These are phyloP conservation scores for Paracanthobrama guichenoti DNA, from an alignment of 2,113 vertebrate genomes.

Conservation along the genomic window DNA sequence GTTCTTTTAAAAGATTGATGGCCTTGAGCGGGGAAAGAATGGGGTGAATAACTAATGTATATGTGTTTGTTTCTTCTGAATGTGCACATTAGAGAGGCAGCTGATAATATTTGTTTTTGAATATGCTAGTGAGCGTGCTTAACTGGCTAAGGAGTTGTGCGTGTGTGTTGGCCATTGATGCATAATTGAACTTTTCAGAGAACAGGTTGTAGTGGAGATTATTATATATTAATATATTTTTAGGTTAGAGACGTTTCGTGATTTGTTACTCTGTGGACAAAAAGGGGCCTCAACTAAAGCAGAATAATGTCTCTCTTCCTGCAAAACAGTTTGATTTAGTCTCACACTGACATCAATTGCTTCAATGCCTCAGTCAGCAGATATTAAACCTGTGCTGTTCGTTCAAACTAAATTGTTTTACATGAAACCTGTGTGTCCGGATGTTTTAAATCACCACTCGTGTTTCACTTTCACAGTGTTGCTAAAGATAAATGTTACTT, in stretches of 20 bases:
- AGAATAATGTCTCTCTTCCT: slow-evolving; percentile 2
- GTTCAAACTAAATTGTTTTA: background rate
- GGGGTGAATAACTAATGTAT: slow-evolving; percentile 57
- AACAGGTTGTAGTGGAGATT: slow-evolving; percentile 48
- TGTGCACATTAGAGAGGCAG: background rate
- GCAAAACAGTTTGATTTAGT: slow-evolving; percentile 19
- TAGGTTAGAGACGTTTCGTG: slow-evolving; percentile 42
- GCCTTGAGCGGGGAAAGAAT: slow-evolving; percentile 46
- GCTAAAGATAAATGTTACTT: too few species aligned
- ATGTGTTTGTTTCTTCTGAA: slow-evolving; percentile 35
- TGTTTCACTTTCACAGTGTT: too few species aligned
- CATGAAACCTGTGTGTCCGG: slow-evolving; percentile 35
- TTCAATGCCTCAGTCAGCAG: background rate
- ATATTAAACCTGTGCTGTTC: background rate
- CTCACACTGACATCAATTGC: background rate
- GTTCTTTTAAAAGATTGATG: slow-evolving; percentile 73
- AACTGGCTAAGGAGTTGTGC: slow-evolving; percentile 42
- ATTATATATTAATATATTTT: slow-evolving; percentile 56
- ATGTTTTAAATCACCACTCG: slow-evolving; percentile 37
- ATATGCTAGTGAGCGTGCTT: slow-evolving; percentile 20
- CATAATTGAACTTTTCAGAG: slow-evolving; percentile 49
- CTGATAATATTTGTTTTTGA: slow-evolving; percentile 31
- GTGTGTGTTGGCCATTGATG: slow-evolving; percentile 31
- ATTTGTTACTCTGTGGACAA: slow-evolving; percentile 43
- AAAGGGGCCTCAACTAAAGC: slow-evolving; percentile 29